Evolutionary conservation across 2,113 vertebrate species (phyloP).

Genomic region (Chiloscyllium plagiosum): DNA sequence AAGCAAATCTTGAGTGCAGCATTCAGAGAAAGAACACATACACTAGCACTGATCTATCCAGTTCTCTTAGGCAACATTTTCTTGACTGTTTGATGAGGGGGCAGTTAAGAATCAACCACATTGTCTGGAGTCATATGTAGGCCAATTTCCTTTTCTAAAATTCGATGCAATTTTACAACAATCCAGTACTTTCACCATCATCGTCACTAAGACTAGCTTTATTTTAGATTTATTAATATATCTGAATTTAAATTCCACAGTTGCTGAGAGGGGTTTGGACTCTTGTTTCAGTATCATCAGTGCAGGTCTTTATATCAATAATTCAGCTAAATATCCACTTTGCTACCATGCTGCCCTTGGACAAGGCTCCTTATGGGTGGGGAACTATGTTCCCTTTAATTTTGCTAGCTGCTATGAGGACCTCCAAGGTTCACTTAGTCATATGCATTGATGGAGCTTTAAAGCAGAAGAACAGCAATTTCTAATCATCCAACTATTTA

Average conservation of each 20-base stretch:
- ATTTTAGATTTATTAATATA: neutral
- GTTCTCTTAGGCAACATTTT: too few species aligned
- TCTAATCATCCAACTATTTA: neutral
- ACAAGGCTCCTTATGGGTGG: neutral
- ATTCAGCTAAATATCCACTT: neutral
- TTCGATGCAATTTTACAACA: neutral
- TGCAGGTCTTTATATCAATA: neutral
- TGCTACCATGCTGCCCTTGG: neutral
- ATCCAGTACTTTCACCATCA: neutral
- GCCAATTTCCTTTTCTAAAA: neutral
- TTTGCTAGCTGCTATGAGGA: too few species aligned
- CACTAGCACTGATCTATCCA: too few species aligned
- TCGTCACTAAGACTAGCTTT: neutral
- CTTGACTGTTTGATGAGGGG: neutral
- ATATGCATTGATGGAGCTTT: neutral
- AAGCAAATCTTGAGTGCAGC: too few species aligned
- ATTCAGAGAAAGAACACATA: neutral
- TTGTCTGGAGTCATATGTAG: neutral
- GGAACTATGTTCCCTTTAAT: neutral
- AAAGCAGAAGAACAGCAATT: neutral
- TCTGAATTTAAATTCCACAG: neutral
- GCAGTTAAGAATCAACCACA: neutral
- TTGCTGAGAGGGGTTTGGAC: neutral
- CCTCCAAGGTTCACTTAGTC: neutral
- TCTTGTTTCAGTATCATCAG: neutral